Conservation (phyloP, 2,888 invertebrate genomes). For the Drosophila meridiana region DNA sequence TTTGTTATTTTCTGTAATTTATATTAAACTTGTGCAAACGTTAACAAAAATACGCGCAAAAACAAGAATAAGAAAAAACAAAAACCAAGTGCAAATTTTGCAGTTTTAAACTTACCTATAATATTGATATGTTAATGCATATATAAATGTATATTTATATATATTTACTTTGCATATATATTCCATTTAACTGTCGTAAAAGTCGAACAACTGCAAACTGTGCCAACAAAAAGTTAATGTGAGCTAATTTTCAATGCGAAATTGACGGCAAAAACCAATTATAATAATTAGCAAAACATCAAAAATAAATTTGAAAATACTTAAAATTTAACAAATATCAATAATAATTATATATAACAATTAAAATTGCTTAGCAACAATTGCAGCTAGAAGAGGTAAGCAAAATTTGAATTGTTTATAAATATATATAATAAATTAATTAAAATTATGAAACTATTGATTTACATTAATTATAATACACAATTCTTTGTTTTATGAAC, state of each 20-base stretch:
- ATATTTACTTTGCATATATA: conserved; percentile 4
- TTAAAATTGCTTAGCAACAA: background rate
- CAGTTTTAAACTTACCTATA: conserved; percentile 19
- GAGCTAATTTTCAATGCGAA: background rate
- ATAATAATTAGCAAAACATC: background rate
- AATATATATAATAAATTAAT: too few relatives aligned
- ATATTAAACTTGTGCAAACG: conserved; percentile 17
- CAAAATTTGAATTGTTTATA: background rate
- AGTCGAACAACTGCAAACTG: background rate
- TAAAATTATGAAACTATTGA: too few relatives aligned
- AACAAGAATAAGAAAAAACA: conserved; percentile 8
- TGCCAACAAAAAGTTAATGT: conserved; percentile 2
- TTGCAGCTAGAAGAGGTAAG: background rate
- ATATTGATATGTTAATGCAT: background rate
- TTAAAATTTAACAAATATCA: background rate
- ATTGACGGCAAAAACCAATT: conserved; percentile 1
- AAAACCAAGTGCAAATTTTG: conserved; percentile 28
- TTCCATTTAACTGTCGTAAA: conserved; percentile 4
- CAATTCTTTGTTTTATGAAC: too few relatives aligned
- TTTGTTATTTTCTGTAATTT: conserved; percentile 1
- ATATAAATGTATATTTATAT: background rate
- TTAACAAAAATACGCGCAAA: conserved; percentile 30
- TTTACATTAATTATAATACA: too few relatives aligned
- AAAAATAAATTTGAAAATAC: background rate
- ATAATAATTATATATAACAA: too few relatives aligned